Evolutionary conservation across 2,113 vertebrate species (phyloP).

Genomic region (Danionella cerebrum): DNA sequence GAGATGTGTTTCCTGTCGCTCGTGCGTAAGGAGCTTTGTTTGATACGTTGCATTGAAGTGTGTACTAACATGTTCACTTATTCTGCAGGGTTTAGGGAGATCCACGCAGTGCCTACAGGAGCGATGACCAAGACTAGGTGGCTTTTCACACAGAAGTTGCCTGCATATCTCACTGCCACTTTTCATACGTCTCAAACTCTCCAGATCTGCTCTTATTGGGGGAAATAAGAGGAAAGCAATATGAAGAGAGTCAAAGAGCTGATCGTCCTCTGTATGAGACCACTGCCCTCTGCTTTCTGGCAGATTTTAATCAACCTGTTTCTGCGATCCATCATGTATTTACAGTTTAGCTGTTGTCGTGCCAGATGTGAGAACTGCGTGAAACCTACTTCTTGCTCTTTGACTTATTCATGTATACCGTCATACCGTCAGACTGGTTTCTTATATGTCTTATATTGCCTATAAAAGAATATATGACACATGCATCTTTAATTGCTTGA

Average conservation of each 20-base stretch:
- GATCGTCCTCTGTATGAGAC: background rate
- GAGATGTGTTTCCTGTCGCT: background rate
- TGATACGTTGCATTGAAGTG: background rate
- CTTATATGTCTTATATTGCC: background rate
- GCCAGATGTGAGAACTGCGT: slow-evolving; percentile 28
- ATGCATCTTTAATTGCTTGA: background rate
- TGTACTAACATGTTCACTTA: background rate
- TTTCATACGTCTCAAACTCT: background rate
- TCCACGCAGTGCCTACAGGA: slow-evolving; percentile 11
- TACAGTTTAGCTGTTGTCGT: slow-evolving; percentile 28
- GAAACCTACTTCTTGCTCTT: slow-evolving; percentile 5
- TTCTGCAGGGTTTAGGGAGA: slow-evolving; percentile 8
- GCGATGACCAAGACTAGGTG: slow-evolving; percentile 7
- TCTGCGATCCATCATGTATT: slow-evolving; percentile 27
- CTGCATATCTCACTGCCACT: background rate
- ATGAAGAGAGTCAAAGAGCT: background rate
- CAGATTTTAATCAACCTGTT: background rate
- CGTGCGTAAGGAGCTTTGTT: background rate
- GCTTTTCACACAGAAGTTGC: slow-evolving; percentile 1
- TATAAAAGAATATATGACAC: background rate
- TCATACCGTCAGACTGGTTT: background rate
- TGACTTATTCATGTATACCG: too few species aligned
- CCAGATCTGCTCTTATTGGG: slow-evolving; percentile 19
- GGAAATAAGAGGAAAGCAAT: slow-evolving; percentile 15
- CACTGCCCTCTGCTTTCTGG: slow-evolving; percentile 1